Conservation (phyloP, 1,140 invertebrate genomes). For the Aporrectodea caliginosa region DNA sequence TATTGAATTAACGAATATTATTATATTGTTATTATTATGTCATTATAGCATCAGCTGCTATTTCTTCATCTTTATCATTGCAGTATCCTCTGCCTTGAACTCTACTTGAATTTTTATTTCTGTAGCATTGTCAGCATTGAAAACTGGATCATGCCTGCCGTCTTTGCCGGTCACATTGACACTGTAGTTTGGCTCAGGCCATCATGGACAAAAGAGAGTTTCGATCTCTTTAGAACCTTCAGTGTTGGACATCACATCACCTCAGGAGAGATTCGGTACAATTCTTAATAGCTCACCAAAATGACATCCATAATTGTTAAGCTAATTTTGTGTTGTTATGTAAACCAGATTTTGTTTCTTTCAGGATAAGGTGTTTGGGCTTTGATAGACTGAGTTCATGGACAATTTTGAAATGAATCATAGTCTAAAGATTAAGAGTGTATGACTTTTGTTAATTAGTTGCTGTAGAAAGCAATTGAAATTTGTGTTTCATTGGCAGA, state of each 20-base stretch:
- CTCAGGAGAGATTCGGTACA: slow-evolving; percentile 54
- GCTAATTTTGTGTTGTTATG: too few relatives aligned
- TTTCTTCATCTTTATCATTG: neutral
- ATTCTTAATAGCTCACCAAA: too few relatives aligned
- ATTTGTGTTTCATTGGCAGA: too few relatives aligned
- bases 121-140: slow-evolving; percentile 70
- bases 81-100: neutral
- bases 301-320: too few relatives aligned
- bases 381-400: too few relatives aligned
- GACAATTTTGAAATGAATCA: too few relatives aligned
- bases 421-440: too few relatives aligned
- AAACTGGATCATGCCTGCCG: slow-evolving; percentile 85
- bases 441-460: too few relatives aligned
- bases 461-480: too few relatives aligned
- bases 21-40: slow-evolving; percentile 2
- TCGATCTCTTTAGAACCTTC: slow-evolving; percentile 66
- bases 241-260: slow-evolving; percentile 68
- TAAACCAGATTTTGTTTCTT: too few relatives aligned
- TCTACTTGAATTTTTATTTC: slow-evolving; percentile 6
- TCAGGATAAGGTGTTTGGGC: too few relatives aligned
- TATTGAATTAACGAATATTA: too few relatives aligned
- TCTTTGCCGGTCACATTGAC: slow-evolving; percentile 77
- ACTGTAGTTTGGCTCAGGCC: slow-evolving; percentile 81
- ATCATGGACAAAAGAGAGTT: slow-evolving; percentile 79
- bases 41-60: neutral